Evolutionary conservation across 2,113 vertebrate genomes (phyloP), one percentile per base, ranked within the genome.

Genomic region (Tychaedon coryphoeus): DNA sequence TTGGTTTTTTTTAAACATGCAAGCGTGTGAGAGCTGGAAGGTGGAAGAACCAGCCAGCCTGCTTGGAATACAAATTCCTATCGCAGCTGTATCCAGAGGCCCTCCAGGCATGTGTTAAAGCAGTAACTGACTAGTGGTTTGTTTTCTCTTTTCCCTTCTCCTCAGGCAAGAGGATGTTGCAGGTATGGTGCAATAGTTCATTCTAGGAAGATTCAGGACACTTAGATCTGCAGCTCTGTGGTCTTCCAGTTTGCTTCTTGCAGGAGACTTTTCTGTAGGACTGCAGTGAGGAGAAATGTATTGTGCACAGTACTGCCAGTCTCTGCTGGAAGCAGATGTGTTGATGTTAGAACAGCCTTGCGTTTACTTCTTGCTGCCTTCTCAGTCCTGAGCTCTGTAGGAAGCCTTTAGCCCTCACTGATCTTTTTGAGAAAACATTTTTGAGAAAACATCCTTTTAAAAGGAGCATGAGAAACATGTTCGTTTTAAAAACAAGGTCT

Each of bases 141-240:
- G 33, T 86, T 90, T 95, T 85, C 51, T 69, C 42, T 73, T 93
- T 95, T 90, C 20, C 15, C n/a, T 72, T 86, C 42, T 79, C 75
- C 73, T 31, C 73, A 75, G 85, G 81, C 73, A 54, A 58, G 43
- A 71, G 42, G 18, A 84, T 92, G 42, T 80, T 91, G 36, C 20
- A 71, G 77, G 66, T 51, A 42, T 51, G 48, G 60, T 72, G 76
- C 71, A 82, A n/a, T 61, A 69, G 34, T 34, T 93, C 7, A 14
- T 74, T 90, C 75, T 43, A 29, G 78, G 29, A 88, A 60, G 57
- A 88, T 79, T 88, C 43, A 64, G 88, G 31, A 62, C 50, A 36
- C 28, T 40, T 69, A 9, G 0, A 4, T 75, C 50, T 92, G 67
- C 60, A 54, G 18, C 42, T 69, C 47, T 80, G 36, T 91, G 72